Percentiles rank a stretch among this genome's conserved stretches.
These are phyloP conservation scores for Herpetotheres cachinnans DNA, from an alignment of 2,113 vertebrate genomes.

Conservation along the genomic window DNA sequence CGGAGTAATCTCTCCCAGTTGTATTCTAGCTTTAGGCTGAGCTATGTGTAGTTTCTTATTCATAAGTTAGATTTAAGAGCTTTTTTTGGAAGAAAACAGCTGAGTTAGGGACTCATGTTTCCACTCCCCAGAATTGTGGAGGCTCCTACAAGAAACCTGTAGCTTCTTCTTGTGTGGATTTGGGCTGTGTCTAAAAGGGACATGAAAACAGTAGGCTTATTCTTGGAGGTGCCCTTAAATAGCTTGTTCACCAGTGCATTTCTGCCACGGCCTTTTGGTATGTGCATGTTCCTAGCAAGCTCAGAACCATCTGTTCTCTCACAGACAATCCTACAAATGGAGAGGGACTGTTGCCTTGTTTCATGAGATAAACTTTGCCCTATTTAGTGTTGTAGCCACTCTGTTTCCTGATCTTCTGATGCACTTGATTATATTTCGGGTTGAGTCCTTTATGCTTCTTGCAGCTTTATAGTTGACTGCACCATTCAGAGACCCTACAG, in stretches of 20 bases:
- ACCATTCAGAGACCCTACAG: neutral
- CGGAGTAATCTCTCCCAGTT: neutral
- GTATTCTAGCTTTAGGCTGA: neutral
- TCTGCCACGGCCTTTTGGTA: neutral
- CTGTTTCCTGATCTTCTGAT: neutral
- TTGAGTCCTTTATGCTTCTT: neutral
- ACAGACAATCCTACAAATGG: neutral
- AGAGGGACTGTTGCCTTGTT: neutral
- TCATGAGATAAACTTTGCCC: neutral
- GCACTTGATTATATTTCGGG: neutral
- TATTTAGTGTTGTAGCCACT: neutral
- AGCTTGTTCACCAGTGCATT: neutral
- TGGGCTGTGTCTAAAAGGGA: neutral
- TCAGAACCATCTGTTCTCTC: neutral
- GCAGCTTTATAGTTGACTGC: neutral
- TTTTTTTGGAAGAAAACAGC: neutral
- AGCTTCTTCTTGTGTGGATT: neutral
- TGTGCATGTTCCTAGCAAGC: neutral
- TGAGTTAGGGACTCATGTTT: neutral
- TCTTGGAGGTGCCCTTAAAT: neutral
- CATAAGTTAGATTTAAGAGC: neutral
- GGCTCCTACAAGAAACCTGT: neutral
- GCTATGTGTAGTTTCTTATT: neutral
- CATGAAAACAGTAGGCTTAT: neutral
- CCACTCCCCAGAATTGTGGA: neutral